phyloP scores from a whole-genome alignment of 2,888 invertebrate genomes.

The Noctua janthina region DNA sequence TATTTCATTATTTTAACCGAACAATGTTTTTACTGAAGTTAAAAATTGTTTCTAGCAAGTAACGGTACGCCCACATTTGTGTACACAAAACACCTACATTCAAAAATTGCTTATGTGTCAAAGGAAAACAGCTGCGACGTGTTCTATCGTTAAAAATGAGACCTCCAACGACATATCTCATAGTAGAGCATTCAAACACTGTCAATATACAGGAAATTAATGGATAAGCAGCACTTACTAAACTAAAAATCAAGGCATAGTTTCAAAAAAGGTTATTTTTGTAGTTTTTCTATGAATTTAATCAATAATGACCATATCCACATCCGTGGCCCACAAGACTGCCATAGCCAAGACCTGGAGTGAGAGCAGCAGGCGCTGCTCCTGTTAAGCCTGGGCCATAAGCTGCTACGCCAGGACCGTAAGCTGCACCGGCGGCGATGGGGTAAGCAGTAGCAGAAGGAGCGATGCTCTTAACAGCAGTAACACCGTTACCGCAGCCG shows the following conservation, averaged over 20 bases:
- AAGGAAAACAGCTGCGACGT: not conserved
- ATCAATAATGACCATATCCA: not conserved
- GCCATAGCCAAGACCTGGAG: too few species aligned
- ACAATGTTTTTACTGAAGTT: not conserved
- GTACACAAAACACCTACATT: not conserved
- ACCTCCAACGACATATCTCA: not conserved
- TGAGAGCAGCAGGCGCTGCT: too few species aligned
- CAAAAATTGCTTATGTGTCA: not conserved
- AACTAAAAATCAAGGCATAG: too few species aligned
- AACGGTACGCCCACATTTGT: not conserved
- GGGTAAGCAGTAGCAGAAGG: constrained; percentile 1
- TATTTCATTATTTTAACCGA: not conserved
- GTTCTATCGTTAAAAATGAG: not conserved
- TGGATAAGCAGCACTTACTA: too few species aligned
- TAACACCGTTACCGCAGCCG: constrained; percentile 72
- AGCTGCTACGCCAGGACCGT: constrained; percentile 16
- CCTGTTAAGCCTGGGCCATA: not conserved
- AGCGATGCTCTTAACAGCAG: constrained; percentile 56
- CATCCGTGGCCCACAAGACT: not conserved
- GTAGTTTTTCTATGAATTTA: too few species aligned
- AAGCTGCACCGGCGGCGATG: not conserved
- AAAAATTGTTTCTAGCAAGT: not conserved
- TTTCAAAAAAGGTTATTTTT: too few species aligned
- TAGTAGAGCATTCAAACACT: not conserved
- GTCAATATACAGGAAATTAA: not conserved